Base-by-base conservation (phyloP, 2,797 vertebrate species). In the Scarus forsteni region DNA sequence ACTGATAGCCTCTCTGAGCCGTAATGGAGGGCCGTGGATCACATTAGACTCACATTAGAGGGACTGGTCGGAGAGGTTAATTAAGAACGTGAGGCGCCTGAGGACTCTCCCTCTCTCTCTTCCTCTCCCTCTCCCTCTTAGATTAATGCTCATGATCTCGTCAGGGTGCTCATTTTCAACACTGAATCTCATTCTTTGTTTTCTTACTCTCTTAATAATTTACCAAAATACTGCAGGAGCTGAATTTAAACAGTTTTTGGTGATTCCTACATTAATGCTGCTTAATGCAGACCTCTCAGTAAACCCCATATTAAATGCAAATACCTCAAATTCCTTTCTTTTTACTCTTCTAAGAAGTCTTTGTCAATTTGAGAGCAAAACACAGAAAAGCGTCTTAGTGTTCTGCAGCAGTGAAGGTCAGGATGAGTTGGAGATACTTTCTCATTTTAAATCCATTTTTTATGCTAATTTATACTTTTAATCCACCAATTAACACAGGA, bases 1-100 rank as follows among this genome's bases (percentile, higher is more conserved):
- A 92, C 70, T 83, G 90, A 93, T 89, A 34, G 74, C 18, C 87
- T 88, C 83, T 85, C 78, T 14, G 71, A 90, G 89, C 70, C n/a
- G 14, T 85, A 83, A 92, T 80, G 77, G 82, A 88, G 81, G 88
- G 67, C 77, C 46, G 66, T 74, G 87, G 89, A 89, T 92, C 92
- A 89, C 85, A 86, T 88, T 81, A 87, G 74, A 85, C 50, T 75
- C 80, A 71, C 78, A 86, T 86, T 86, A 89, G 77, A 73, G 62
- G 61, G 54, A 84, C 66, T 51, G 83, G 83, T 78, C 88, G 67
- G 66, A 59, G 81, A 89, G 85, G 87, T 92, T 93, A 85, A 93
- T 93, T 90, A 90, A 87, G 84, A 86, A 72, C 52, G 62, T 62
- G 79, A 59, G 77, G 83, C 49, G 80, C 78, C 62, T 1, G 16